Percentiles rank a stretch among this genome's conserved stretches.
These are phyloP conservation scores for Caenorhabditis panamensis DNA, from an alignment of 2,888 invertebrate genomes.

Conservation along the genomic window DNA sequence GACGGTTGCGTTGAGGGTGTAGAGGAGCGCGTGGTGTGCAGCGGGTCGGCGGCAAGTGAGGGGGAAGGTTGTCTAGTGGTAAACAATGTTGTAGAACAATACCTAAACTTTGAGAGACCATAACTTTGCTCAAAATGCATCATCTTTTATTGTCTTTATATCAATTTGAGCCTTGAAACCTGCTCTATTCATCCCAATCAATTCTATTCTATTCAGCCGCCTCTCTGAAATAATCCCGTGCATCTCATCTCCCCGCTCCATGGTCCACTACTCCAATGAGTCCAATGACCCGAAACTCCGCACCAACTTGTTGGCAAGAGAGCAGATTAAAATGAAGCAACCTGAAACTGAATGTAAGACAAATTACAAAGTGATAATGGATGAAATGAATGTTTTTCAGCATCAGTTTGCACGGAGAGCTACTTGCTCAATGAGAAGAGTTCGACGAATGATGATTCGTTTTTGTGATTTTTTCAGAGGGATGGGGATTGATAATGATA, in stretches of 20 bases:
- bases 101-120: too few species aligned
- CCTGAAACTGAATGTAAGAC: conserved; percentile 37
- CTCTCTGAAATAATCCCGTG: conserved; percentile 40
- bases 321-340: conserved; percentile 33
- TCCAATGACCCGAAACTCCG: conserved; percentile 35
- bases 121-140: too few species aligned
- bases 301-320: conserved; percentile 34
- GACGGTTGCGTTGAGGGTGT: background rate
- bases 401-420: conserved; percentile 55
- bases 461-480: conserved; percentile 22
- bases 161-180: too few species aligned
- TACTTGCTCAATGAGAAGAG: conserved; percentile 56
- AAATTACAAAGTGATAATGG: background rate
- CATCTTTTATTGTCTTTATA: too few species aligned
- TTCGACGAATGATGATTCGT: conserved; percentile 53
- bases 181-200: too few species aligned
- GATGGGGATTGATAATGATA: too few species aligned
- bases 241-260: conserved; percentile 30
- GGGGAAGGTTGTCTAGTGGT: too few species aligned
- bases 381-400: conserved; percentile 7
- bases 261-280: conserved; percentile 37
- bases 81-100: too few species aligned
- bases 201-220: conserved; percentile 29
- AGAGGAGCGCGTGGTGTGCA: too few species aligned
- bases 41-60: background rate